Evolutionary conservation across 2,113 vertebrate species (phyloP).

Genomic region (Pavo muticus): DNA sequence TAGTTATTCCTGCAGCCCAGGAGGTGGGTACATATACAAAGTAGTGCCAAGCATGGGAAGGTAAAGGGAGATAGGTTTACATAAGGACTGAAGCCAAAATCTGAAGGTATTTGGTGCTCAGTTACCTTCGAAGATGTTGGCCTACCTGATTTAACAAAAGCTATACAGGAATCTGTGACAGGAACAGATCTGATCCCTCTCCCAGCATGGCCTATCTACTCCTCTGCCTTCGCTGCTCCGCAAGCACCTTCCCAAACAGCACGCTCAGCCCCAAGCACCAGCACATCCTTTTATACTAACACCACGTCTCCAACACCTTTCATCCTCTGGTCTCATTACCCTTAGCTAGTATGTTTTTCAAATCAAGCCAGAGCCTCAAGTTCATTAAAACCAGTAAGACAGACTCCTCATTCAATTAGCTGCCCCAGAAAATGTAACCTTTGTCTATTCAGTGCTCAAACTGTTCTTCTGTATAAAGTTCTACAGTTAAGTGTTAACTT

Average conservation of each 20-base stretch:
- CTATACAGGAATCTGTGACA: background rate
- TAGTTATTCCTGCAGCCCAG: background rate
- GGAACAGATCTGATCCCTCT: background rate
- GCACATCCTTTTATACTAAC: fast-evolving
- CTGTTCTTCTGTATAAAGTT: background rate
- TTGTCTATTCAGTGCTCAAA: background rate
- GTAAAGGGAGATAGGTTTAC: background rate
- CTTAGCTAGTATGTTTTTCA: background rate
- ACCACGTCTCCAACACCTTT: background rate
- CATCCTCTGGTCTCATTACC: background rate
- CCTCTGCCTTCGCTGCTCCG: background rate
- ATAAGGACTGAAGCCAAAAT: background rate
- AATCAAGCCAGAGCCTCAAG: background rate
- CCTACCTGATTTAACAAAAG: background rate
- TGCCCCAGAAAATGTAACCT: background rate
- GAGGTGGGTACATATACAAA: background rate
- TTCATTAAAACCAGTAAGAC: background rate
- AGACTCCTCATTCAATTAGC: background rate
- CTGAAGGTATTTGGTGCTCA: background rate
- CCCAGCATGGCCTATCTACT: fast-evolving
- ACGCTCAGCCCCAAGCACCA: fast-evolving
- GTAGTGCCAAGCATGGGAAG: background rate
- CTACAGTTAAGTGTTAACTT: background rate
- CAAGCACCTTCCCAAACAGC: background rate
- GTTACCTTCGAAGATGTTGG: background rate